A percentile compares a stretch with the other conserved stretches of the same genome.
Evolutionary conservation across 2,888 invertebrate genomes (phyloP).

Genomic region (Girardia tigrina): DNA sequence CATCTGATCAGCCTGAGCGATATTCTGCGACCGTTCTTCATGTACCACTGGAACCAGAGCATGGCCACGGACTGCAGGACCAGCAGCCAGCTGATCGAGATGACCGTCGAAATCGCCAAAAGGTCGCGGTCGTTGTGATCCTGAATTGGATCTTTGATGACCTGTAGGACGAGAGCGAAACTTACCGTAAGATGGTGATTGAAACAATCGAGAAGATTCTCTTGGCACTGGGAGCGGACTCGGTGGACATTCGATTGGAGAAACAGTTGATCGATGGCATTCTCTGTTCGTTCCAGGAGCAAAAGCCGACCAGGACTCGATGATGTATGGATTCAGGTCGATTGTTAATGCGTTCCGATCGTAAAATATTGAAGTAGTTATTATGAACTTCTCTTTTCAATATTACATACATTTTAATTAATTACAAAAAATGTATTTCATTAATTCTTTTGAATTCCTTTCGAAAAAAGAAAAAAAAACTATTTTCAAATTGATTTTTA

Average conservation of each 20-base stretch:
- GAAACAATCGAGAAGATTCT: constrained; percentile 98
- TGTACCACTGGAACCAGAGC: constrained; percentile 98
- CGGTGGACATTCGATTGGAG: constrained; percentile 89
- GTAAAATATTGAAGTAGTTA: no score
- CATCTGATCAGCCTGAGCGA: no score
- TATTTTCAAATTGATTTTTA: no score
- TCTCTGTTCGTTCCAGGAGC: constrained; percentile 96
- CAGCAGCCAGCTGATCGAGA: constrained; percentile 88
- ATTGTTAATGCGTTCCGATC: no score
- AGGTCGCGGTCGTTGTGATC: constrained; percentile 98
- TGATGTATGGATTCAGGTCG: no score
- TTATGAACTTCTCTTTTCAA: no score
- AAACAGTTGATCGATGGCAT: constrained; percentile 98
- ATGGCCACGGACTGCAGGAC: constrained; percentile 97
- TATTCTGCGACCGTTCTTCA: constrained; percentile 91
- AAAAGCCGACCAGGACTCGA: no score
- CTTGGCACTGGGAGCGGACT: constrained; percentile 88
- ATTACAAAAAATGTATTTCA: no score
- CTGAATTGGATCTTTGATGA: constrained; percentile 95
- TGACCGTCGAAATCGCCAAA: constrained; percentile 99
- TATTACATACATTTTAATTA: no score
- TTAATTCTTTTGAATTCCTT: no score
- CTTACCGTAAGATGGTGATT: constrained; percentile 99
- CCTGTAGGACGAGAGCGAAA: constrained; percentile 96
- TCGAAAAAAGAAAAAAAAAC: no score